These are phyloP conservation scores for Thymelicus lineola DNA, from an alignment of 2,888 invertebrate genomes.

Conservation along the genomic window DNA sequence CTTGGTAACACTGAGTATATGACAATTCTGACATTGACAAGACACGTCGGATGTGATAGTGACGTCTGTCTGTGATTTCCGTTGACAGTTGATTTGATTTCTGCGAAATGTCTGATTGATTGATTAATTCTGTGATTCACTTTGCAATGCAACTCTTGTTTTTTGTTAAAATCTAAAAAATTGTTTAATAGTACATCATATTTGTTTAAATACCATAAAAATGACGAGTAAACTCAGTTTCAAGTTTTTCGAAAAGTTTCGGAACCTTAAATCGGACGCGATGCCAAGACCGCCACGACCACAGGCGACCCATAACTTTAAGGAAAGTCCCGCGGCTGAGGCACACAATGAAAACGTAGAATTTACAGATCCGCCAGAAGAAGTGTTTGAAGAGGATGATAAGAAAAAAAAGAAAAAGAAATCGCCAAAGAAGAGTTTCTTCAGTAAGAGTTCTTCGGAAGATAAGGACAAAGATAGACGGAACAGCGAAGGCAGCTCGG, in stretches of 20 bases:
- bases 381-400: conserved; percentile 56
- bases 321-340: conserved; percentile 45
- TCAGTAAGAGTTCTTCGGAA: conserved; percentile 36
- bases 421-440: conserved; percentile 52
- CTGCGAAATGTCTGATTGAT: no score
- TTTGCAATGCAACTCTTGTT: no score
- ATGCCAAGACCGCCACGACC: conserved; percentile 77
- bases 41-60: no score
- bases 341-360: conserved; percentile 53
- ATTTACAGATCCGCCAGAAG: conserved; percentile 54
- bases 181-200: background rate
- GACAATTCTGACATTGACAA: no score
- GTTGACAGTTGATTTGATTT: no score
- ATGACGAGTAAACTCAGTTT: conserved; percentile 51
- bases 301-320: conserved; percentile 42
- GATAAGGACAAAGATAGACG: conserved; percentile 46
- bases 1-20: no score
- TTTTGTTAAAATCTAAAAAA: no score
- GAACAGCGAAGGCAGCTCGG: conserved; percentile 47
- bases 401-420: conserved; percentile 56
- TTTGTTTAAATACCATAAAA: conserved; percentile 9
- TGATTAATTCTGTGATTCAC: no score
- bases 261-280: conserved; percentile 80
- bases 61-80: no score
- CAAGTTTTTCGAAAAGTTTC: conserved; percentile 70